Evolutionary conservation across 2,797 vertebrate species (phyloP), one percentile per base, ranked within the genome.

Genomic region (Mus minutoides): DNA sequence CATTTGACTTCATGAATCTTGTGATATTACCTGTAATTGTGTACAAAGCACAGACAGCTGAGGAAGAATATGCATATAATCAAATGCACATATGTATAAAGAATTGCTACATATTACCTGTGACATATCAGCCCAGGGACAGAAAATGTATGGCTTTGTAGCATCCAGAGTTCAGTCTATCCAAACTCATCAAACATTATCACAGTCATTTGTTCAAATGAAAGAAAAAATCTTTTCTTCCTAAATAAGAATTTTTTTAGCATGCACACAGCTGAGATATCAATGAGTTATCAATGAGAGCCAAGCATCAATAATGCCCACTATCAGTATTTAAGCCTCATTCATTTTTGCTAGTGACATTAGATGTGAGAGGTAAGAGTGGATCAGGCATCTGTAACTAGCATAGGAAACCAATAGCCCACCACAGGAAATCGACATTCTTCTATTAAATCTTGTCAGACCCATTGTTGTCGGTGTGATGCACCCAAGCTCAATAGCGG

Each of bases 211-310:
- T 58, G 8, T 78, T 94, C 78, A 6, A 52, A 52, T 73, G 31
- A 94, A 52, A 37, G n/a, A 95, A 43, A 85, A 52, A 82, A 13
- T 31, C 29, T 75, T 2, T 93, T 95, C 34, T 17, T 93, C 64
- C 26, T 86, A 90, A 91, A 92, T 75, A 90, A 92, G 26, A 26
- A 94, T 77, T 94, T 73, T 96, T 96, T 95, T 94, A 92, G 60
- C 4, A 24, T 88, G 13, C 31, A n/a, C 78, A 71, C 37, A n/a
- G 31, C 40, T 77, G 16, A 96, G 73, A 43, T 34, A 29, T 86
- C 88, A 95, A 43, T 77, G 16, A 96, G 73, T 37, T 34, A 29
- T 86, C 88, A 95, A 43, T 91, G 64, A 92, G 77, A 83, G 86
- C 24, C 64, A 84, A 84, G 13, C 37, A 86, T 93, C 40, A 91